These are phyloP conservation scores for Esox masquinongy DNA, from an alignment of 2,797 vertebrate genomes.

Conservation along the genomic window DNA sequence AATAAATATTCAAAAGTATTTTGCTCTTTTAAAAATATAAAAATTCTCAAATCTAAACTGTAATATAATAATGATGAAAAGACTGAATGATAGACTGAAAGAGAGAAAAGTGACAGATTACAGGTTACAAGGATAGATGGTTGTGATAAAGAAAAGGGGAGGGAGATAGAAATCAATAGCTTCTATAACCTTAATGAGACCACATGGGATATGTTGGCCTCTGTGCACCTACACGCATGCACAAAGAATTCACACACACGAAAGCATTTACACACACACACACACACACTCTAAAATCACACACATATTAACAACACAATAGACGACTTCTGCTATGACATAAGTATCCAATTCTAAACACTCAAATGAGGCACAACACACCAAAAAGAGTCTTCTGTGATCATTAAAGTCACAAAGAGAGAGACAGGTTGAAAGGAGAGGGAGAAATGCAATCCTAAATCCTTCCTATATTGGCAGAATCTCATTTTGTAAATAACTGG, in stretches of 20 bases:
- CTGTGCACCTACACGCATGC: not conserved
- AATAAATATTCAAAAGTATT: not conserved
- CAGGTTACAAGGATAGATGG: not conserved
- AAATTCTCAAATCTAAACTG: not conserved
- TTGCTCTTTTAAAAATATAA: not conserved
- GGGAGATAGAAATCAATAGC: constrained; percentile 37
- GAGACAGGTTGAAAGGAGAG: constrained; percentile 18
- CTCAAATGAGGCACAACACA: constrained; percentile 27
- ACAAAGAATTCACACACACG: not conserved
- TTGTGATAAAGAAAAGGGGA: not conserved
- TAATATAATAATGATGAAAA: not conserved
- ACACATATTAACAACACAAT: not conserved
- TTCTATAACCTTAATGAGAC: constrained; percentile 43
- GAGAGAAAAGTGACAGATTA: not conserved
- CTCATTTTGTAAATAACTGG: constrained; percentile 47
- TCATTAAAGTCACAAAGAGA: constrained; percentile 24
- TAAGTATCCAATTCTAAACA: constrained; percentile 10
- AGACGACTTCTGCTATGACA: constrained; percentile 10
- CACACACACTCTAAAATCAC: constrained; percentile 5
- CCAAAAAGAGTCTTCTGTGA: constrained; percentile 26
- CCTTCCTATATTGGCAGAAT: constrained; percentile 10
- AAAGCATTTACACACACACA: constrained; percentile 9
- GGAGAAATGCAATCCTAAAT: not conserved
- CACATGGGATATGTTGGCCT: constrained; percentile 30
- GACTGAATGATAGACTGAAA: not conserved